phyloP scores from a whole-genome alignment of 2,888 invertebrate species.

The Rotaria macrura region DNA sequence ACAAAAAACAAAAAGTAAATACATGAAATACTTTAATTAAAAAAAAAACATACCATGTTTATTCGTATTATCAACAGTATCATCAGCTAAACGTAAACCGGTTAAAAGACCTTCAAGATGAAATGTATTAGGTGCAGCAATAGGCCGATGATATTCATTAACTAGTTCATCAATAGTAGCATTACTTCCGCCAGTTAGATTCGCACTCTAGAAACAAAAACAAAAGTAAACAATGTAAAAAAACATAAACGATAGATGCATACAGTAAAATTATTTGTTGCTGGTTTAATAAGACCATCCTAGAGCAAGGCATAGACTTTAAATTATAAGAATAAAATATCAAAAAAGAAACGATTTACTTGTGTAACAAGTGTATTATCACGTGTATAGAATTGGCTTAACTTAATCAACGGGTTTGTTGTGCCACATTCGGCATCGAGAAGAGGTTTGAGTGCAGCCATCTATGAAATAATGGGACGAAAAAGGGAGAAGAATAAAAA shows the following conservation, averaged over 20 bases:
- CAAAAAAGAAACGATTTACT: neutral
- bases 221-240: neutral
- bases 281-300: neutral
- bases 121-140: neutral
- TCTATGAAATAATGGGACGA: neutral
- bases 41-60: neutral
- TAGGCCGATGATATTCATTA: neutral
- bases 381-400: neutral
- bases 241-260: neutral
- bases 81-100: neutral
- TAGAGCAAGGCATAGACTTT: neutral
- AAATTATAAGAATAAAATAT: neutral
- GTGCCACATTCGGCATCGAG: neutral
- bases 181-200: neutral
- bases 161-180: neutral
- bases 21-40: neutral
- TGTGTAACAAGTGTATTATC: slow-evolving; percentile 15
- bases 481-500: neutral
- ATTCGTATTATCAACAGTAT: neutral
- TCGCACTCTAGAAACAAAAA: neutral
- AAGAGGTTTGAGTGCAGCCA: neutral
- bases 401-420: neutral
- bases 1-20: neutral
- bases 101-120: neutral
- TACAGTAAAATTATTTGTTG: neutral